Evolutionary conservation across 2,888 invertebrate genomes (phyloP).

Genomic region (Mythimna loreyi): DNA sequence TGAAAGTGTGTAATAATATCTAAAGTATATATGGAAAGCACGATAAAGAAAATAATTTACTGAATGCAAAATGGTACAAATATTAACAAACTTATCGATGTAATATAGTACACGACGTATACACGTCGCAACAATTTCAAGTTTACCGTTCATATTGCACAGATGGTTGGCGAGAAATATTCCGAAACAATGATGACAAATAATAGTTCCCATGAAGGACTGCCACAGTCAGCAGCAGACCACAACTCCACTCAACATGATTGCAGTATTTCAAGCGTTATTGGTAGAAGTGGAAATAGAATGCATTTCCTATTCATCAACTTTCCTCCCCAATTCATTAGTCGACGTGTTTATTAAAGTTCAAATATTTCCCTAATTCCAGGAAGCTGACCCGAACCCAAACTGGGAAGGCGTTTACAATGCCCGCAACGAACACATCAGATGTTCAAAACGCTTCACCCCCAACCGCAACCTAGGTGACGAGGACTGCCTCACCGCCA

Average conservation of each 20-base stretch:
- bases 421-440: slow-evolving; percentile 78
- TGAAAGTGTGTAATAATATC: too few relatives aligned
- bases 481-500: slow-evolving; percentile 83
- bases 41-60: not conserved
- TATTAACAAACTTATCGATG: not conserved
- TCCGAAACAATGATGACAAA: slow-evolving; percentile 44
- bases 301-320: not conserved
- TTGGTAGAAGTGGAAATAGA: not conserved
- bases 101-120: not conserved
- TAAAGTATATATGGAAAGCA: too few relatives aligned
- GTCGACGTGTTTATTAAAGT: too few relatives aligned
- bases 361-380: slow-evolving; percentile 66
- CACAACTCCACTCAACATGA: too few relatives aligned
- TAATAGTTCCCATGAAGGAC: slow-evolving; percentile 58
- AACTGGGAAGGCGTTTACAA: slow-evolving; percentile 79
- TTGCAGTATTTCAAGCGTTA: slow-evolving; percentile 13
- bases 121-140: not conserved
- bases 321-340: not conserved
- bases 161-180: slow-evolving; percentile 27
- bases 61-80: not conserved
- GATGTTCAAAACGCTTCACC: slow-evolving; percentile 82
- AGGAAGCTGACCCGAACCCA: slow-evolving; percentile 75
- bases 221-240: too few relatives aligned
- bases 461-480: slow-evolving; percentile 71
- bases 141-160: not conserved